Evolutionary conservation across 2,113 vertebrate species (phyloP).

Genomic region (Coptodon rendalli): DNA sequence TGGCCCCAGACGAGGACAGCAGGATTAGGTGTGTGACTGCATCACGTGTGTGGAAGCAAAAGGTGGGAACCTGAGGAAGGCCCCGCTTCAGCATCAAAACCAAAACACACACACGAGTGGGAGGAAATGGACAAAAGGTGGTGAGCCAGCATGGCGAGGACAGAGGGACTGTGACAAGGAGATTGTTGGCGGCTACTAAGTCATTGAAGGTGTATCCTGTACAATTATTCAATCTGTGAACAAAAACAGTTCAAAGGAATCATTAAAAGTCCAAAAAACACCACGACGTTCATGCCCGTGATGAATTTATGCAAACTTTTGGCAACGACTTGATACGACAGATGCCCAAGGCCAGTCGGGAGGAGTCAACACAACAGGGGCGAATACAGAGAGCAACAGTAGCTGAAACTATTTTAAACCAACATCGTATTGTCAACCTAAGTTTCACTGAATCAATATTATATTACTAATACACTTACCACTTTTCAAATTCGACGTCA

Average conservation of each 20-base stretch:
- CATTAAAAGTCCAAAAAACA: background rate
- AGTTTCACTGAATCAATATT: background rate
- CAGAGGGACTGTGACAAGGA: background rate
- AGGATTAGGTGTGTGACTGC: background rate
- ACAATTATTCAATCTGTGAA: background rate
- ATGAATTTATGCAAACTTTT: background rate
- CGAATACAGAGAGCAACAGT: accelerated
- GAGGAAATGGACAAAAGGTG: background rate
- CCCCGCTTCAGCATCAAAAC: background rate
- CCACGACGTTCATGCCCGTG: background rate
- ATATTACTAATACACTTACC: background rate
- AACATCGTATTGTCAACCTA: accelerated
- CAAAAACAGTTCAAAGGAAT: background rate
- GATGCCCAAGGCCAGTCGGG: background rate
- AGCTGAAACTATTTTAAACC: background rate
- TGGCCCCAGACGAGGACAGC: background rate
- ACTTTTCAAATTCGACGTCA: accelerated
- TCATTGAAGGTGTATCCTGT: background rate
- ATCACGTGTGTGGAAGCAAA: background rate
- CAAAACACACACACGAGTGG: background rate
- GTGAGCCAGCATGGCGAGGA: background rate
- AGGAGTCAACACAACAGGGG: background rate
- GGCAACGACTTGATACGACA: background rate
- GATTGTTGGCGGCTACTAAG: accelerated
- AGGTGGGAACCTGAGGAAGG: background rate